phyloP scores from a whole-genome alignment of 1,140 invertebrate species.

The Daktulosphaira vitifoliae region DNA sequence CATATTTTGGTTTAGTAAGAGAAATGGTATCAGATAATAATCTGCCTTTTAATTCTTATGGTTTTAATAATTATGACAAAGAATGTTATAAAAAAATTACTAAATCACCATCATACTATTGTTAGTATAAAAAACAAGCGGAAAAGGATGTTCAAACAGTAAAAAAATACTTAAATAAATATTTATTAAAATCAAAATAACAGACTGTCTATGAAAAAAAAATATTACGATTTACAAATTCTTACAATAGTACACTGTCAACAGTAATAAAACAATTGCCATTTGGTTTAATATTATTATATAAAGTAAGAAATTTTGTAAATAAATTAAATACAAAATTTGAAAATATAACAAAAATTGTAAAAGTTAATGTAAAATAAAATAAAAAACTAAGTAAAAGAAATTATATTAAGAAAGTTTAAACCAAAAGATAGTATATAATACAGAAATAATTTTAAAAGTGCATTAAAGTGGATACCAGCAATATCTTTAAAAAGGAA shows the following conservation, averaged over 20 bases:
- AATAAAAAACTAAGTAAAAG: no score
- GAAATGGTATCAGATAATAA: constrained; percentile 22
- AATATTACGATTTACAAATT: not conserved
- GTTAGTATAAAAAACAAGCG: constrained; percentile 9
- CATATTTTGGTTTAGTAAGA: constrained; percentile 10
- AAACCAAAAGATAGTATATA: no score
- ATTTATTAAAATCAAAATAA: not conserved
- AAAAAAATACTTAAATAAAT: constrained; percentile 14
- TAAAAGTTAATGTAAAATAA: no score
- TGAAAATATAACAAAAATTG: no score
- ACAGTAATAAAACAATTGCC: not conserved
- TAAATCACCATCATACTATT: not conserved
- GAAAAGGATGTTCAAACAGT: constrained; percentile 22
- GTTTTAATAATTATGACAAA: not conserved
- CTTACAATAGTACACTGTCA: not conserved
- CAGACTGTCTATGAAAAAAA: not conserved
- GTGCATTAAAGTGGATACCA: no score
- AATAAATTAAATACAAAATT: no score
- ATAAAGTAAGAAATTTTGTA: not conserved
- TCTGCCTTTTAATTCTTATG: constrained; percentile 16
- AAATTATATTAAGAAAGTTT: no score
- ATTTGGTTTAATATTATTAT: not conserved
- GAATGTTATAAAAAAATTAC: not conserved
- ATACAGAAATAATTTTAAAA: no score
- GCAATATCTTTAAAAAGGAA: no score